phyloP scores from a whole-genome alignment of 2,888 invertebrate species.

The Apamea monoglypha region DNA sequence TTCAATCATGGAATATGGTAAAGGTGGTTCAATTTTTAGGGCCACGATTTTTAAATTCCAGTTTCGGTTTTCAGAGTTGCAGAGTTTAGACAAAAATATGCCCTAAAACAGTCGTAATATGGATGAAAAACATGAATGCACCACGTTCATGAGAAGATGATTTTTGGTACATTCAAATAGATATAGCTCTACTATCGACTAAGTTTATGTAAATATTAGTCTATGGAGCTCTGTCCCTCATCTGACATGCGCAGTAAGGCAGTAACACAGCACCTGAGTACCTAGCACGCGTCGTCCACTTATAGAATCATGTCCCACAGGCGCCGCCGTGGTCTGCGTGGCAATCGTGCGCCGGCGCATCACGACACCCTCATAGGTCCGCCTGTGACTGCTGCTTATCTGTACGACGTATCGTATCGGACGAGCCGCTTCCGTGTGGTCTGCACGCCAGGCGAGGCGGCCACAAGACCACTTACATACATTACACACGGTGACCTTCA shows the following conservation, averaged over 20 bases:
- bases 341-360: slow-evolving; percentile 26
- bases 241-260: neutral
- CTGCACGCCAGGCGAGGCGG: neutral
- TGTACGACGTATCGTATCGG: slow-evolving; percentile 43
- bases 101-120: neutral
- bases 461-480: neutral
- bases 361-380: slow-evolving; percentile 28
- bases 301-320: no score
- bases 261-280: neutral
- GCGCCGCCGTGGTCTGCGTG: slow-evolving; percentile 11
- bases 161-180: neutral
- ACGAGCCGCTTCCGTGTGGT: slow-evolving; percentile 46
- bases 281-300: neutral
- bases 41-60: neutral
- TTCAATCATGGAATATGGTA: neutral
- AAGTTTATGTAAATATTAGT: neutral
- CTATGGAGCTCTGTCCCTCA: neutral
- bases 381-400: slow-evolving; percentile 37
- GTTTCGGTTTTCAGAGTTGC: neutral
- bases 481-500: neutral
- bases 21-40: neutral
- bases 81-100: neutral
- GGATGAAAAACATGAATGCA: neutral
- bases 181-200: no score
- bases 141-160: neutral